Evolutionary conservation across 1,140 invertebrate genomes (phyloP).

Genomic region (Arion vulgaris): DNA sequence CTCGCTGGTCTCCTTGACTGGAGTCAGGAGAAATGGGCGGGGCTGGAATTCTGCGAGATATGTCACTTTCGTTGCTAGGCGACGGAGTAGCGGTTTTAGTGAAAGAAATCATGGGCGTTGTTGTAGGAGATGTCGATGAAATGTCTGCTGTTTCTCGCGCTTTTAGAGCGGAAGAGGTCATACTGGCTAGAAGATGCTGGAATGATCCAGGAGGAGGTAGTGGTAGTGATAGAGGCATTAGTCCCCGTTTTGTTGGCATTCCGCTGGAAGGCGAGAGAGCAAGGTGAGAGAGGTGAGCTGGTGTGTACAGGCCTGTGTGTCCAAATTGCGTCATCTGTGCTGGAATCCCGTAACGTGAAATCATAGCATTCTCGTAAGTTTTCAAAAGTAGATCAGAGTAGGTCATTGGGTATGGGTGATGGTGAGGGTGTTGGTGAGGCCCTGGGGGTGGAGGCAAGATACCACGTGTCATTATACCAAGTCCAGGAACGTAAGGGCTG

Average conservation of each 20-base stretch:
- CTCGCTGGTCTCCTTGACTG: background rate
- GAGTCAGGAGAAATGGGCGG: background rate
- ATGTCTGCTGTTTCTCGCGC: slow-evolving; percentile 70
- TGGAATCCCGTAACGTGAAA: slow-evolving; percentile 50
- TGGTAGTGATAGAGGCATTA: slow-evolving; percentile 57
- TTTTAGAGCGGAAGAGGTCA: slow-evolving; percentile 79
- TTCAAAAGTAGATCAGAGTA: slow-evolving; percentile 82
- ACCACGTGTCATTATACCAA: slow-evolving; percentile 71
- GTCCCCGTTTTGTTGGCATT: slow-evolving; percentile 24
- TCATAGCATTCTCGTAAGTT: slow-evolving; percentile 79
- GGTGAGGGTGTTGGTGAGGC: slow-evolving; percentile 19
- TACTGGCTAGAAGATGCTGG: slow-evolving; percentile 85
- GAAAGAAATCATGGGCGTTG: background rate
- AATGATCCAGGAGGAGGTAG: slow-evolving; percentile 79
- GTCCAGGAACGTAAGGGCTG: slow-evolving; percentile 81
- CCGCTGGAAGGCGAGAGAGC: slow-evolving; percentile 28
- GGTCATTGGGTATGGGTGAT: slow-evolving; percentile 39
- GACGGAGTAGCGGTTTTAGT: background rate
- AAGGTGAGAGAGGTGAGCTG: slow-evolving; percentile 34
- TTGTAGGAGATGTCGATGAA: background rate
- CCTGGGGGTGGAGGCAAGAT: slow-evolving; percentile 77
- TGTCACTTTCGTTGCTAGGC: slow-evolving; percentile 10
- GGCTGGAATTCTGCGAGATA: background rate
- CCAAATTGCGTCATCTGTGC: slow-evolving; percentile 30
- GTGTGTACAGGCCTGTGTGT: slow-evolving; percentile 26